These are phyloP conservation scores for Leptothorax acervorum DNA, from an alignment of 2,888 invertebrate genomes.

Conservation along the genomic window DNA sequence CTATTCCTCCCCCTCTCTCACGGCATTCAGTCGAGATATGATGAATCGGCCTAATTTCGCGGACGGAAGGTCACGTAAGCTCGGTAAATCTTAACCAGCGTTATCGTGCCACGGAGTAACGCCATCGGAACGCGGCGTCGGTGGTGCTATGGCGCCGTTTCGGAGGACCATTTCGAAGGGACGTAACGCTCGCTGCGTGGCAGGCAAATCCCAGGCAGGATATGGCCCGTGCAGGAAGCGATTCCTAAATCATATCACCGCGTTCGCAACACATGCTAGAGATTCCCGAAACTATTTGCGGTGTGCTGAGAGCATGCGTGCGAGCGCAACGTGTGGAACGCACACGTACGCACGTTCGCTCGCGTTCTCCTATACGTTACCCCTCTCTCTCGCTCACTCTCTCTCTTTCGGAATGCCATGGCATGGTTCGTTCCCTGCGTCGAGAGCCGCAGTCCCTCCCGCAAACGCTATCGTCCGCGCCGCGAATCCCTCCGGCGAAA, in stretches of 20 bases:
- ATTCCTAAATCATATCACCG: slow-evolving; percentile 82
- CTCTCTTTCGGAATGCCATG: slow-evolving; percentile 41
- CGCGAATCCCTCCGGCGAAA: slow-evolving; percentile 58
- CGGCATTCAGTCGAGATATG: slow-evolving; percentile 74
- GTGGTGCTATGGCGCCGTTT: slow-evolving; percentile 47
- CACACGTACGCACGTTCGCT: slow-evolving; percentile 29
- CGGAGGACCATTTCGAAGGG: slow-evolving; percentile 48
- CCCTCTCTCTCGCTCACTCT: neutral
- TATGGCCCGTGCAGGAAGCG: slow-evolving; percentile 65
- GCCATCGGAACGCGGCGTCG: slow-evolving; percentile 50
- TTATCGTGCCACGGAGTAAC: slow-evolving; percentile 53
- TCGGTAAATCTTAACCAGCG: slow-evolving; percentile 80
- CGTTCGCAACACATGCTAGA: slow-evolving; percentile 78
- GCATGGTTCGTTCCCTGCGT: slow-evolving; percentile 32
- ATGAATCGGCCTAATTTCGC: slow-evolving; percentile 83
- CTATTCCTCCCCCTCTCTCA: slow-evolving; percentile 41
- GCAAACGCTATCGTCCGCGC: slow-evolving; percentile 35
- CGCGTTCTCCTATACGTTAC: neutral
- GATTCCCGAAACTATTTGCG: slow-evolving; percentile 78
- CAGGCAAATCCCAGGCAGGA: slow-evolving; percentile 69
- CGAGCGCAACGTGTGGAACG: slow-evolving; percentile 47
- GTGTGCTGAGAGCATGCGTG: slow-evolving; percentile 55
- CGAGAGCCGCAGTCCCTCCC: slow-evolving; percentile 23
- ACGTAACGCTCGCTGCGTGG: slow-evolving; percentile 63
- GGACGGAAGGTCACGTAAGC: slow-evolving; percentile 80